Evolutionary conservation across 2,113 vertebrate species (phyloP), one percentile per base, ranked within the genome.

Genomic region (Hyaena hyaena): DNA sequence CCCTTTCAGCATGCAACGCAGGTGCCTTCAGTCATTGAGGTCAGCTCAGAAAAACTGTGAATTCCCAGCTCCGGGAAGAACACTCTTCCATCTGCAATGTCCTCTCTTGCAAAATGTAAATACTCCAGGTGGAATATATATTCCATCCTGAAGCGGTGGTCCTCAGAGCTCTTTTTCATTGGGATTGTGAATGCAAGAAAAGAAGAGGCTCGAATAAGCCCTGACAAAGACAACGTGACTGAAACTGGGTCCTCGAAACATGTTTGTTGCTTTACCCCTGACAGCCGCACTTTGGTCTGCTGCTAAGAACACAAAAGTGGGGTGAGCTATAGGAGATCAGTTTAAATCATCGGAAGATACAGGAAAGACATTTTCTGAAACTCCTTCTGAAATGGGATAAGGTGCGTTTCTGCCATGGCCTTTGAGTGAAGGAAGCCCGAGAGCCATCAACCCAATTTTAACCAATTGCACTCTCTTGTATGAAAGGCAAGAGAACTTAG

Each of bases 61-160:
- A 0, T 7, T 17, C 39, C 17, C 10, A 45, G 26, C 28, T 10
- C 28, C 2, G 5, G 31, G 50, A 19, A 71, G 39, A 7, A 14
- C 19, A 1, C 14, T 48, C 6, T 19, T 26, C 31, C 26, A 28
- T 5, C 11, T 5, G 19, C 6, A 2, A 2, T 10, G 1, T 35
- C 24, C 66, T 55, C n/a, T 21, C 10, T 39, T 55, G 23, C 10
- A 23, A 35, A 5, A 35, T 31, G 9, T 24, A 35, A n/a, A 14
- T 35, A 23, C 28, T 16, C 45, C 35, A 14, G 50, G 26, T 4
- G 26, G 66, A 74, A 35, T 16, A 55, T 88, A 9, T 12, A 50
- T 71, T 21, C 53, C n/a, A 2, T 73, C 17, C n/a, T 28, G 53
- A 55, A 28, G 12, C 35, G 35, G 31, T 45, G 15, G 14, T 35